Percentiles rank a stretch among this genome's conserved stretches.
Conservation (phyloP, 2,797 vertebrate species). For the Myotis findleyi region DNA sequence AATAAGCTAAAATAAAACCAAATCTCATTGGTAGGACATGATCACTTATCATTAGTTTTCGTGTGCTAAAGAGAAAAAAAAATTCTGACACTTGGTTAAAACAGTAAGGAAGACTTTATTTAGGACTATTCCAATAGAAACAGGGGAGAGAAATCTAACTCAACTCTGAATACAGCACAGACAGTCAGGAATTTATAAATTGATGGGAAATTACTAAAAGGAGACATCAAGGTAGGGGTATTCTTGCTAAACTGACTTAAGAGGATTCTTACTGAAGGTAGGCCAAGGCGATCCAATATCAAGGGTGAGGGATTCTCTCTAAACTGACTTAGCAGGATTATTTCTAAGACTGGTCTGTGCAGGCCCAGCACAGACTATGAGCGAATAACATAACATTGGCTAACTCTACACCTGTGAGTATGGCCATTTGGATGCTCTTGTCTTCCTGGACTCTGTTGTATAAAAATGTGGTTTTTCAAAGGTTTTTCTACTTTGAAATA, state of each 20-base stretch:
- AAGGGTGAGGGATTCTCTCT: not conserved
- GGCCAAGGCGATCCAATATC: too few relatives aligned
- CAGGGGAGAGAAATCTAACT: not conserved
- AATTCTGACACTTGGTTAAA: not conserved
- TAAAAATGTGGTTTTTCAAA: not conserved
- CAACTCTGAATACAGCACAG: not conserved
- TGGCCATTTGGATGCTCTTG: not conserved
- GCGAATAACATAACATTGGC: not conserved
- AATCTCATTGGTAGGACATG: not conserved
- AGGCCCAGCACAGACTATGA: not conserved
- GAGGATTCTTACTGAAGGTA: not conserved
- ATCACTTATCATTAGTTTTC: constrained; percentile 7
- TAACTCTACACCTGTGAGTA: not conserved
- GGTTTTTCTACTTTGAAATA: not conserved
- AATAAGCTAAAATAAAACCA: not conserved
- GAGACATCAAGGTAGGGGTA: not conserved
- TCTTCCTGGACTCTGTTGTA: not conserved
- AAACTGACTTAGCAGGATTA: not conserved
- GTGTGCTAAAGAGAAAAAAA: not conserved
- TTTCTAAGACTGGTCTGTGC: not conserved
- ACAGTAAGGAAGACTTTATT: not conserved
- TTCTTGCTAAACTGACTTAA: not conserved
- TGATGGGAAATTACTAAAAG: not conserved
- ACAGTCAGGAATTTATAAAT: not conserved
- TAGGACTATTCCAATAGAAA: not conserved